Base-by-base conservation (phyloP, 2,888 invertebrate species). In the Tetramorium bicarinatum region DNA sequence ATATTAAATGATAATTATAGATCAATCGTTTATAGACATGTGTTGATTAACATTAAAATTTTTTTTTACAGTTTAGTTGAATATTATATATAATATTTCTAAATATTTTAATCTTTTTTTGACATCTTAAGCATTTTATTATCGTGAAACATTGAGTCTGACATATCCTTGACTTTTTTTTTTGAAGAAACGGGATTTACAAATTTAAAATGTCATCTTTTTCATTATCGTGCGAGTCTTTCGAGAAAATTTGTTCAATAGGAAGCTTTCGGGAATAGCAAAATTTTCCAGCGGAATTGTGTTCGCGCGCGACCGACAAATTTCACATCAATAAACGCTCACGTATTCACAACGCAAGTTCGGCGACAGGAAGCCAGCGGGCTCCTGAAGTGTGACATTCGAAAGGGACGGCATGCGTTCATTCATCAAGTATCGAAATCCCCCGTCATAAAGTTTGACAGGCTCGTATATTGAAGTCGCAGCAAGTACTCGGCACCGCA, bases 341-440 rank as follows among this genome's bases (percentile, higher is more conserved):
- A 4, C 44, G 3, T 79, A 79, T 69, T 61, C 62, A 69, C 64
- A 61, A 71, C 69, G 82, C 76, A 82, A 84, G 75, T 84, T 87
- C 54, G 71, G 83, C 67, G 83, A 84, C 77, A 64, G 59, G 75
- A 83, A 64, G 64, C 61, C 69, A 15, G 66, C 47, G 47, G 61
- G 38, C 84, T 86, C 38, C 87, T 84, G 86, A 85, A 84, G 69
- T 83, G 44, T 74, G 75, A 85, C 85, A 85, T 74, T 82, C 84
- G 79, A 87, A 84, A 85, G 85, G 85, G 85, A 79, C 71, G 77
- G 59, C 44, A 64, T 49, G 67, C 75, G 88, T 88, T 90, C 90
- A 90, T 90, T 90, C 90, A 89, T 90, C 90, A 90, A 88, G 87
- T 81, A 90, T 90, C 89, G 88, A 90, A 90, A 90, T 90, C 89